phyloP scores from a whole-genome alignment of 2,888 invertebrate genomes.

The Protodeltote pygarga region DNA sequence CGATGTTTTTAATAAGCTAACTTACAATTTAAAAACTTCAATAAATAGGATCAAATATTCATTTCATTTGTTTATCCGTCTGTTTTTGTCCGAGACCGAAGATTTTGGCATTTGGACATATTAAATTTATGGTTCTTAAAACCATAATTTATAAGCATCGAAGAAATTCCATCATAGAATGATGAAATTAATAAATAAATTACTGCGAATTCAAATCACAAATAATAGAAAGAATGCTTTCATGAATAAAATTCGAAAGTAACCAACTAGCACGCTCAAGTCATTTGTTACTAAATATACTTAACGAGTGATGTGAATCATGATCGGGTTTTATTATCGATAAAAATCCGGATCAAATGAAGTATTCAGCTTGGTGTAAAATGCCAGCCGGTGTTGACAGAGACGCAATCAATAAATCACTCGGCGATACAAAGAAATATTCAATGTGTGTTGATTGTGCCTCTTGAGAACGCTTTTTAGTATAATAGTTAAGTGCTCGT shows the following conservation, averaged over 20 bases:
- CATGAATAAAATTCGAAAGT: slow-evolving; percentile 46
- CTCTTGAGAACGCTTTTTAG: slow-evolving; percentile 82
- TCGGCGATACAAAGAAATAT: slow-evolving; percentile 80
- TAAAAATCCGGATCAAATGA: slow-evolving; percentile 87
- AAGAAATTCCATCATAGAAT: slow-evolving; percentile 21
- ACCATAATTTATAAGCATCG: slow-evolving; percentile 35
- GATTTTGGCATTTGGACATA: no score
- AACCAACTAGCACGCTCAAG: slow-evolving; percentile 59
- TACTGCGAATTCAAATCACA: slow-evolving; percentile 38
- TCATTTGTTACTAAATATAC: slow-evolving; percentile 83
- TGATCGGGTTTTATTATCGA: slow-evolving; percentile 81
- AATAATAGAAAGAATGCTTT: slow-evolving; percentile 54
- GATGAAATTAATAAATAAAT: slow-evolving; percentile 38
- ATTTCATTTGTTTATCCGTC: no score
- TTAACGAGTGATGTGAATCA: slow-evolving; percentile 84
- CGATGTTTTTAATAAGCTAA: no score
- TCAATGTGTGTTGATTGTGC: slow-evolving; percentile 87
- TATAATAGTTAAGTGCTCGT: slow-evolving; percentile 64
- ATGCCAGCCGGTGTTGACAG: slow-evolving; percentile 84
- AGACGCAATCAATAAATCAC: slow-evolving; percentile 87
- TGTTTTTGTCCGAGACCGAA: no score
- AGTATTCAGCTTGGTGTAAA: slow-evolving; percentile 82
- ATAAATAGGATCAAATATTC: no score
- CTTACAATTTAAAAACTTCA: no score
- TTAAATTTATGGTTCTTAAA: no score